Evolutionary conservation across 2,888 invertebrate genomes (phyloP).

Genomic region (Agrochola lychnidis): DNA sequence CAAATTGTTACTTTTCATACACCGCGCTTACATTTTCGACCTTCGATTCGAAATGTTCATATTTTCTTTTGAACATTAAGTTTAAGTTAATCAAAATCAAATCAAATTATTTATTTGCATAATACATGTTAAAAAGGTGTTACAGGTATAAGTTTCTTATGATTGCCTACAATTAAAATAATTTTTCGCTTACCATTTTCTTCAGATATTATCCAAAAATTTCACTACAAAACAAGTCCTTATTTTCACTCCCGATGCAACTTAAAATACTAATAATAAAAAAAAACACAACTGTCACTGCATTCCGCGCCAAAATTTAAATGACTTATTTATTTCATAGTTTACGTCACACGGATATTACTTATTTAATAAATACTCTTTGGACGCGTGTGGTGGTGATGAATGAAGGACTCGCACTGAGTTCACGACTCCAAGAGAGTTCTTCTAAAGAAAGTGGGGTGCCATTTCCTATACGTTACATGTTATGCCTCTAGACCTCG

Average conservation of each 20-base stretch:
- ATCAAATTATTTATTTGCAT: no score
- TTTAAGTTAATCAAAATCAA: no score
- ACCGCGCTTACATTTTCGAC: background rate
- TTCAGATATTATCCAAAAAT: constrained; percentile 49
- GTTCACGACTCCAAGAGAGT: constrained; percentile 35
- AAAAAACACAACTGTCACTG: constrained; percentile 65
- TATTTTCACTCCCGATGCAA: constrained; percentile 32
- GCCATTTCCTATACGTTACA: constrained; percentile 58
- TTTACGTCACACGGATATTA: constrained; percentile 24
- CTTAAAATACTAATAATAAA: background rate
- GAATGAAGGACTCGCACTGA: constrained; percentile 47
- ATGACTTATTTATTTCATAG: constrained; percentile 54
- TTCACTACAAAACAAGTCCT: constrained; percentile 45
- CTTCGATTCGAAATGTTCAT: background rate
- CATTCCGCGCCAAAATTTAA: constrained; percentile 63
- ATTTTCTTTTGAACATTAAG: background rate
- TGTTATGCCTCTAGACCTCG: constrained; percentile 26
- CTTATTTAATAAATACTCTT: constrained; percentile 13
- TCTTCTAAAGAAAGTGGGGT: constrained; percentile 65
- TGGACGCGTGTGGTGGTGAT: constrained; percentile 43
- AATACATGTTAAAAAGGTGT: no score
- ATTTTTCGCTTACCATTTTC: constrained; percentile 57
- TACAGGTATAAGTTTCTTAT: no score
- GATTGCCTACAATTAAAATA: background rate
- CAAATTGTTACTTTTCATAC: background rate